A percentile compares a stretch with the other conserved stretches of the same genome.
Conservation (phyloP, 2,888 invertebrate genomes). For the Drosophila stalkeri region DNA sequence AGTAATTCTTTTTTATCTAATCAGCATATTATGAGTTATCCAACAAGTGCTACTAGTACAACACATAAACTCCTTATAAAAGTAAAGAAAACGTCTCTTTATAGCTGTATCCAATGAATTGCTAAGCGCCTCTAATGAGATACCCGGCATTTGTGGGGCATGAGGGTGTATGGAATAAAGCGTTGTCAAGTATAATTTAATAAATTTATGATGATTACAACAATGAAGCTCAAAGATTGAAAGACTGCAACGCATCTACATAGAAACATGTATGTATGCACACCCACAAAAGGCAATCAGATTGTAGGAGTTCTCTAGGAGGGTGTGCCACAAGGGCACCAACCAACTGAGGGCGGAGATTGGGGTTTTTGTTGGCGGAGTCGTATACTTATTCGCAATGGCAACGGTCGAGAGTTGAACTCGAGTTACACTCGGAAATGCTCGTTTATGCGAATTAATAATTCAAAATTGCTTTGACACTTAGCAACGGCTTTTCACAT, state of each 20-base stretch:
- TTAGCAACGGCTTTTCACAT: slow-evolving; percentile 47
- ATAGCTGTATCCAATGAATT: slow-evolving; percentile 17
- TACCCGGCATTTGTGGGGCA: background rate
- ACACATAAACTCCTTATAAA: slow-evolving; percentile 1
- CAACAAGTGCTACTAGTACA: background rate
- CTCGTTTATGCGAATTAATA: slow-evolving; percentile 71
- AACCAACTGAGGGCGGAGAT: background rate
- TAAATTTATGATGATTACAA: slow-evolving; percentile 69
- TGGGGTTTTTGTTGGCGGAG: background rate
- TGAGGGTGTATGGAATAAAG: background rate
- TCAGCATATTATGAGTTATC: slow-evolving; percentile 3
- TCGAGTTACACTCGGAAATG: slow-evolving; percentile 48
- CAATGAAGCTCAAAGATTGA: slow-evolving; percentile 49
- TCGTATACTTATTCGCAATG: slow-evolving; percentile 52
- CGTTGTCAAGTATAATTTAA: slow-evolving; percentile 67
- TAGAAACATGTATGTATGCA: no score
- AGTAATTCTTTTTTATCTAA: slow-evolving; percentile 25
- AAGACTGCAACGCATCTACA: slow-evolving; percentile 13
- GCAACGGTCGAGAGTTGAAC: slow-evolving; percentile 28
- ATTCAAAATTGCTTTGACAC: slow-evolving; percentile 53
- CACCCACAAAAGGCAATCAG: slow-evolving; percentile 16
- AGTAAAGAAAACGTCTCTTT: background rate
- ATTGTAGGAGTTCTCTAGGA: slow-evolving; percentile 20
- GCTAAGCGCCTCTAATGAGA: slow-evolving; percentile 34
- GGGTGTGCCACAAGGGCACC: slow-evolving; percentile 2